A percentile compares a stretch with the other conserved stretches of the same genome.
Conservation (phyloP, 2,888 invertebrate genomes). For the Prionchulus punctatus region DNA sequence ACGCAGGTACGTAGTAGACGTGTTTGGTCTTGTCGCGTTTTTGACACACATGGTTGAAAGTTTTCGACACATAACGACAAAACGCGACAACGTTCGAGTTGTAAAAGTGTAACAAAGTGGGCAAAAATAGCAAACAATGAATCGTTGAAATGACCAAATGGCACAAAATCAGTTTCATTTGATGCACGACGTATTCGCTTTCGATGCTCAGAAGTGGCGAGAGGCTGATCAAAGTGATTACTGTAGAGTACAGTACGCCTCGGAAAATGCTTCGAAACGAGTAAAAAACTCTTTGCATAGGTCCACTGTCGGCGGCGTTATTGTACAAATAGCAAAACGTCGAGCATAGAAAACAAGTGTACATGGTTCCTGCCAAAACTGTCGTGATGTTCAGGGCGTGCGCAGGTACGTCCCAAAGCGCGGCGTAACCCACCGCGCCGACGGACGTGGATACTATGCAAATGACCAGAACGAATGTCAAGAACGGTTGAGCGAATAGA, state of each 20-base stretch:
- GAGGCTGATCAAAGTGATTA: not conserved
- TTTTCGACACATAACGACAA: not conserved
- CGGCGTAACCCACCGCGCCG: constrained; percentile 19
- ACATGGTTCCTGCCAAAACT: not conserved
- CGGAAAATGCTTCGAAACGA: not conserved
- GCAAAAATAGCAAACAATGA: constrained; percentile 12
- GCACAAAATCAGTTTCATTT: constrained; percentile 21
- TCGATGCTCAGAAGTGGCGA: constrained; percentile 15
- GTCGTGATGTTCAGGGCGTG: constrained; percentile 23
- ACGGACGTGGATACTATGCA: constrained; percentile 13
- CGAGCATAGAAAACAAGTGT: constrained; percentile 13
- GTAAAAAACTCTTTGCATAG: not conserved
- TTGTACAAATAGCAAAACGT: constrained; percentile 20
- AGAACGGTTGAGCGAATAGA: constrained; percentile 20
- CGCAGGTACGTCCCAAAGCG: constrained; percentile 21
- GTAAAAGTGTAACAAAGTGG: not conserved
- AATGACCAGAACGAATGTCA: not conserved
- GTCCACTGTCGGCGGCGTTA: not conserved
- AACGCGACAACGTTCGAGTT: not conserved
- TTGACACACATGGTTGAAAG: constrained; percentile 14
- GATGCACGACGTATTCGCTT: constrained; percentile 21
- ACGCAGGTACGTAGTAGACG: constrained; percentile 21
- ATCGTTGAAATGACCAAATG: constrained; percentile 13
- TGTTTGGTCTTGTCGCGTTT: constrained; percentile 20
- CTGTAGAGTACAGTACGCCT: not conserved